phyloP scores from a whole-genome alignment of 1,140 invertebrate genomes.

The Caenorhabditis briggsae region DNA sequence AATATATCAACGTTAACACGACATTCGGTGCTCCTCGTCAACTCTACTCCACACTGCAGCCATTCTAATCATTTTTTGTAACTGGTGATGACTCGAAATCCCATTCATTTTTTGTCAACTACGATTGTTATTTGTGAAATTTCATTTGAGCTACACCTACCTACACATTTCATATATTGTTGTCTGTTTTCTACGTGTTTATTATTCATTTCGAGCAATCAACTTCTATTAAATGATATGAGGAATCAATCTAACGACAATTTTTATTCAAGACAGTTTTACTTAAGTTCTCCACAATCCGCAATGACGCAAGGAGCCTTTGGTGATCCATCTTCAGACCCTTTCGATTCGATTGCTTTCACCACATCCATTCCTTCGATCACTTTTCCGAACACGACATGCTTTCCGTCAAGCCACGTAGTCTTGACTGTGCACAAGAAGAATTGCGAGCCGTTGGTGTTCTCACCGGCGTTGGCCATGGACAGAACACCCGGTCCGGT shows the following conservation, averaged over 20 bases:
- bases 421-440: conserved; percentile 96
- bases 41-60: conserved; percentile 45
- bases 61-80: not conserved
- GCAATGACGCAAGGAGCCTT: conserved; percentile 58
- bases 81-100: too few species aligned
- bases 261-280: not conserved
- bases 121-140: conserved; percentile 1
- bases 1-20: not conserved
- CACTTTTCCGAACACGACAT: conserved; percentile 86
- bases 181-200: conserved; percentile 16
- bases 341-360: conserved; percentile 85
- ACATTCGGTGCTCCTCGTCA: conserved; percentile 15
- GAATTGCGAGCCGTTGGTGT: conserved; percentile 97
- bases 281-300: conserved; percentile 66
- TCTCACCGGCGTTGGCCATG: conserved; percentile 92
- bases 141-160: not conserved
- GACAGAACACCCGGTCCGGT: conserved; percentile 89
- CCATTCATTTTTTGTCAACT: not conserved
- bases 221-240: too few species aligned
- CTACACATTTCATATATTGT: conserved; percentile 9
- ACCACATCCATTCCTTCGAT: conserved; percentile 91
- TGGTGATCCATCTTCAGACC: conserved; percentile 68
- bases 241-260: too few species aligned
- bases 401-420: conserved; percentile 78
- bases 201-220: too few species aligned